Conservation (phyloP, 2,113 vertebrate genomes). For the Sphyrna mokarran region DNA sequence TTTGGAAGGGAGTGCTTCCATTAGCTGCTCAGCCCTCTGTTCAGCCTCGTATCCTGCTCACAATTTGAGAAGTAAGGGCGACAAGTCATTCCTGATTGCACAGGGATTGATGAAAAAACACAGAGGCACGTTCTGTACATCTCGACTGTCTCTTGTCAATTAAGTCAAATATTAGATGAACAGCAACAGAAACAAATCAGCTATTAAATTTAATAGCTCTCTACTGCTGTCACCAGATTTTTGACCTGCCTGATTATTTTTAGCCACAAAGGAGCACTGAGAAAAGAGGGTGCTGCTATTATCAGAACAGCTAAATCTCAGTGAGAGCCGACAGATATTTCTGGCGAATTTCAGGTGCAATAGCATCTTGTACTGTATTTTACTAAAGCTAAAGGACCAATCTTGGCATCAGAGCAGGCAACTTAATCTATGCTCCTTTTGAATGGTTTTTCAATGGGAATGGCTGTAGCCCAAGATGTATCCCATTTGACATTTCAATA, state of each 20-base stretch:
- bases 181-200: slow-evolving; percentile 33
- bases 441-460: slow-evolving; percentile 26
- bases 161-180: slow-evolving; percentile 7
- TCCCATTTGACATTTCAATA: slow-evolving; percentile 30
- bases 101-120: background rate
- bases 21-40: background rate
- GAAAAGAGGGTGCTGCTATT: background rate
- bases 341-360: background rate
- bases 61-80: background rate
- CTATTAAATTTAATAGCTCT: slow-evolving; percentile 18
- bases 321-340: background rate
- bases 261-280: background rate
- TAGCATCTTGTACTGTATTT: background rate
- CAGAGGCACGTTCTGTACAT: background rate
- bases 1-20: background rate
- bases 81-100: background rate
- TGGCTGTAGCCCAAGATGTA: slow-evolving; percentile 6
- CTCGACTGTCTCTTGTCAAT: slow-evolving; percentile 19
- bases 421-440: slow-evolving; percentile 3
- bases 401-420: slow-evolving; percentile 12
- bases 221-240: background rate
- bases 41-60: background rate
- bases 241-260: background rate
- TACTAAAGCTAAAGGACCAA: background rate
- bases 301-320: background rate